phyloP scores from a whole-genome alignment of 2,113 vertebrate species.

The Agapornis roseicollis region DNA sequence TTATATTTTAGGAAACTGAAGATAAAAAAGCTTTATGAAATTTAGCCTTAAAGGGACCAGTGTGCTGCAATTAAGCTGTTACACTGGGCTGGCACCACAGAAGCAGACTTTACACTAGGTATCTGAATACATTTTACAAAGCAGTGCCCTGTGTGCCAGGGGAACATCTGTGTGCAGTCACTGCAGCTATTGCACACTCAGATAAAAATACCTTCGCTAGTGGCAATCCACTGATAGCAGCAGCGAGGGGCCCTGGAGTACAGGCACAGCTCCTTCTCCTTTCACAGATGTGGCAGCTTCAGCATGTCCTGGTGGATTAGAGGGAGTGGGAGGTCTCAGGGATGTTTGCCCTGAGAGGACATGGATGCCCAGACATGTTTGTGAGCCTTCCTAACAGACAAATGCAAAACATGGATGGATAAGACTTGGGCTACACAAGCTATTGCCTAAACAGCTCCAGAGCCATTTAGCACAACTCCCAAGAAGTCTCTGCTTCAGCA shows the following conservation, averaged over 20 bases:
- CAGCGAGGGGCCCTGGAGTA: background rate
- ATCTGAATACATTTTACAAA: background rate
- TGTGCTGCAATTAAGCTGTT: background rate
- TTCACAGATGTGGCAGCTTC: background rate
- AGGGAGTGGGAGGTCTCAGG: background rate
- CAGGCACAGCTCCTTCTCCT: background rate
- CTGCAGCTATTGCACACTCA: background rate
- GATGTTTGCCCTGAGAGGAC: background rate
- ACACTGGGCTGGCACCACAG: background rate
- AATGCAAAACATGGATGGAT: background rate
- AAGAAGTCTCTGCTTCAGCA: background rate
- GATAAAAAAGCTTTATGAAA: constrained; percentile 53
- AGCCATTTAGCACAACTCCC: background rate
- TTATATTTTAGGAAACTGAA: constrained; percentile 55
- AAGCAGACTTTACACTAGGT: background rate
- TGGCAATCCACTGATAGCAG: rapidly evolving
- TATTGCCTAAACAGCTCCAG: background rate
- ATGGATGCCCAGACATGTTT: background rate
- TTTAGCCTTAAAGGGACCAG: constrained; percentile 6
- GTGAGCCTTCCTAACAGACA: background rate
- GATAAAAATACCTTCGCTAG: background rate
- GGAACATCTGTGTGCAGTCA: rapidly evolving
- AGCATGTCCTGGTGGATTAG: background rate
- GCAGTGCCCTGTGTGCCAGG: background rate
- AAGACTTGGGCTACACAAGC: background rate